These are phyloP conservation scores for Mesochorus sp. DNA, from an alignment of 2,888 invertebrate genomes.

Conservation along the genomic window DNA sequence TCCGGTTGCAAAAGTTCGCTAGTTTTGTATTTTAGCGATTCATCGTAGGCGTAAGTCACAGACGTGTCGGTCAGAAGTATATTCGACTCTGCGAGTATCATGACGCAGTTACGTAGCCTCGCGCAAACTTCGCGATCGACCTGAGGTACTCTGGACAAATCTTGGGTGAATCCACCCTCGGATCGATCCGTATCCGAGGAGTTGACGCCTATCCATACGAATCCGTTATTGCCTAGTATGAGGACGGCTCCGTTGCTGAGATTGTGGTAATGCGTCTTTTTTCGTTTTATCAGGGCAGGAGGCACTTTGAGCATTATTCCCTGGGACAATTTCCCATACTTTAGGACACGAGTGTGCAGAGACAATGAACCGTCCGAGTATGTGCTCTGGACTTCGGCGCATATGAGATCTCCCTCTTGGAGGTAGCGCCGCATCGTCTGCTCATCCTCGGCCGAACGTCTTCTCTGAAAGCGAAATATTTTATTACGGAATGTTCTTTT, in stretches of 20 bases:
- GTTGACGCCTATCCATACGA: conserved; percentile 94
- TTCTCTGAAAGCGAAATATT: conserved; percentile 84
- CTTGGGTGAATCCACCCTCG: conserved; percentile 90
- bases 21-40: conserved; percentile 91
- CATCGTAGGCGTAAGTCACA: conserved; percentile 94
- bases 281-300: conserved; percentile 94
- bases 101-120: conserved; percentile 94
- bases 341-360: conserved; percentile 96
- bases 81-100: conserved; percentile 92
- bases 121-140: conserved; percentile 93
- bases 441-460: conserved; percentile 97
- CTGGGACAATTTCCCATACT: conserved; percentile 97
- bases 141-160: conserved; percentile 86
- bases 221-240: conserved; percentile 98
- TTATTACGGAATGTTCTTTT: not conserved
- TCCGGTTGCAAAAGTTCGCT: conserved; percentile 92
- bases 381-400: conserved; percentile 98
- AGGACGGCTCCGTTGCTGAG: conserved; percentile 95
- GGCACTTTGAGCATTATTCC: conserved; percentile 95
- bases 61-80: conserved; percentile 96
- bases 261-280: conserved; percentile 98
- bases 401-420: conserved; percentile 97
- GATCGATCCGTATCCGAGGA: conserved; percentile 86
- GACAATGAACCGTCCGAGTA: conserved; percentile 96
- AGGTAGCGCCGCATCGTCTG: conserved; percentile 98